These are phyloP conservation scores for Phyllostomus hastatus DNA, from an alignment of 2,113 vertebrate genomes.

Conservation along the genomic window DNA sequence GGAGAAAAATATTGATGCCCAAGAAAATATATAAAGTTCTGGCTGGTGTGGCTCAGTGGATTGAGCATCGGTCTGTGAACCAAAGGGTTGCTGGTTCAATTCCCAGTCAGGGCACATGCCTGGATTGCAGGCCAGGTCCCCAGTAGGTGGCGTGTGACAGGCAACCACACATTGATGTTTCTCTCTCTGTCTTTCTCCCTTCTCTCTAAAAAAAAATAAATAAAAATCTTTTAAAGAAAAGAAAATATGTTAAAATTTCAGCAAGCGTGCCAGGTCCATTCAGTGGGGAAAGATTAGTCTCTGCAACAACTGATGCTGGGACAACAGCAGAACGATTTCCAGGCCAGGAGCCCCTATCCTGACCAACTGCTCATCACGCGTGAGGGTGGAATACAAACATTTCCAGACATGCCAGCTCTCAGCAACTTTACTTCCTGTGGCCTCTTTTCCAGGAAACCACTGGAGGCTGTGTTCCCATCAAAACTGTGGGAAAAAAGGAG, in stretches of 20 bases:
- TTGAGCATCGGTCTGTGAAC: no score
- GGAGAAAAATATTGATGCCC: not conserved
- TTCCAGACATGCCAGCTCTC: not conserved
- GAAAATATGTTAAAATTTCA: not conserved
- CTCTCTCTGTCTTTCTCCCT: no score
- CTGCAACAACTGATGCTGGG: not conserved
- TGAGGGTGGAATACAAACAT: not conserved
- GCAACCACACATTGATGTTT: no score
- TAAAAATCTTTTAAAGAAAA: not conserved
- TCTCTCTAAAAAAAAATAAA: no score
- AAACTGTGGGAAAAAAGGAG: not conserved
- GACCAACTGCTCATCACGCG: not conserved
- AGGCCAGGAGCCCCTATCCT: not conserved
- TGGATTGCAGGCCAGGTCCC: no score
- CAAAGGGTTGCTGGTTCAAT: no score
- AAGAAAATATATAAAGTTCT: not conserved
- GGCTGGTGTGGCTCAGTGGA: no score
- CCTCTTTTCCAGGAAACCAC: not conserved
- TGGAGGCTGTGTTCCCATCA: not conserved
- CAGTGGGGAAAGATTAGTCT: not conserved
- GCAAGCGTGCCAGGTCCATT: not conserved
- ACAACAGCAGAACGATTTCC: not conserved
- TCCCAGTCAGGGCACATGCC: no score
- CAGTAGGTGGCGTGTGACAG: no score
- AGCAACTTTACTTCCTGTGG: not conserved